Base-by-base conservation (phyloP, 2,797 vertebrate species). In the Glossophaga mutica region DNA sequence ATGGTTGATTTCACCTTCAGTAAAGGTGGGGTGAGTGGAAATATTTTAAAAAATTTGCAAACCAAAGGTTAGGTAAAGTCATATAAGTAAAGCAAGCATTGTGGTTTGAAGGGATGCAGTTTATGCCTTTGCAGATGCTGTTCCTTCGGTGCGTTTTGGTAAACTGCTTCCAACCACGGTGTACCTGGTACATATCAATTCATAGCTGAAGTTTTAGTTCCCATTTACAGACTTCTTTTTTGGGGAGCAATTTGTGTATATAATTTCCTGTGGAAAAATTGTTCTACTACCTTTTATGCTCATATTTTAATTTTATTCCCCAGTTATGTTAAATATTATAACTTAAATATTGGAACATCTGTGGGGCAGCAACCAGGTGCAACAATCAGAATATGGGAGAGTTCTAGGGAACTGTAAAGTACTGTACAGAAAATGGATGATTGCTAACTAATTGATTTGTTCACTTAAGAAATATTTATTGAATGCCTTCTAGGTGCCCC, bases 271-370 rank as follows among this genome's bases (percentile, higher is more conserved):
- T 42, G 55, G 46, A 37, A 67, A 78, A 65, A 52, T 4, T 59
- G 48, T 90, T 93, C 86, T 39, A 76, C 19, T 87, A 46, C 68
- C 9, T 78, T 87, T 90, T 29, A 65, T 55, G 5, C 9, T 34
- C 9, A 19, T 37, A 55, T 18, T 83, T 83, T 73, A 26, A 26
- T 15, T 87, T 22, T 84, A 46, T 34, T 70, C n/a, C 7, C 19
- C 19, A 70, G 5, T 2, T 74, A 39, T 85, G 50, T 87, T 88
- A 82, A 91, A 84, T 82, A 78, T 34, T 65, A 7, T 67, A 90
- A 94, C 18, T 88, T 94, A 95, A 78, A 74, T 82, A 68, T 24
- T 92, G 79, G 37, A 77, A 71, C 52, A 73, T 52, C 68, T 94
- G 74, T 59, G 59, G 32, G 57, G 7, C 39, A 89, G 83, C 90